Percentiles rank a stretch among this genome's conserved stretches.
These are phyloP conservation scores for Cecropterus lyciades DNA, from an alignment of 1,140 invertebrate genomes.

Conservation along the genomic window DNA sequence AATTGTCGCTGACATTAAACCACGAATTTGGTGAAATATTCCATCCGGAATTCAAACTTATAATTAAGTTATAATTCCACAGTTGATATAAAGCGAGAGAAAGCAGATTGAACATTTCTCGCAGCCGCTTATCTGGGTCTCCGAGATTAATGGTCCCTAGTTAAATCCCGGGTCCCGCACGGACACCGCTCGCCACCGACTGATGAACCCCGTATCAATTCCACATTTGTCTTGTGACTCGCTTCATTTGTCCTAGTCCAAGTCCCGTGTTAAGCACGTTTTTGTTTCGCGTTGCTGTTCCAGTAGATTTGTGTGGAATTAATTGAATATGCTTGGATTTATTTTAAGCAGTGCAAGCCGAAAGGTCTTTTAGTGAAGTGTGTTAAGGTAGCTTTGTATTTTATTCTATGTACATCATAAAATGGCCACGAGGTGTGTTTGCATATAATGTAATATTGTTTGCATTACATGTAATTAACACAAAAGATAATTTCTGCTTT, in stretches of 20 bases:
- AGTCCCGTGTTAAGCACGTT: conserved; percentile 8
- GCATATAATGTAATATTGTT: too few relatives aligned
- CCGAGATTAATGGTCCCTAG: conserved; percentile 61
- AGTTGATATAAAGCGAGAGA: conserved; percentile 16
- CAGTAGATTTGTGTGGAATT: background rate
- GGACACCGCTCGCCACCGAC: conserved; percentile 39
- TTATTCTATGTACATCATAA: too few relatives aligned
- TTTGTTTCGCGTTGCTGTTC: background rate
- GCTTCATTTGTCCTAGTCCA: conserved; percentile 35
- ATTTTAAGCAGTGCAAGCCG: background rate
- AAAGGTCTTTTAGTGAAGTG: too few relatives aligned
- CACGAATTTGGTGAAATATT: background rate
- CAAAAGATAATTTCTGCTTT: too few relatives aligned
- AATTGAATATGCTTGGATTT: background rate
- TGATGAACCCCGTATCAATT: conserved; percentile 47
- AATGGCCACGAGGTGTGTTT: too few relatives aligned
- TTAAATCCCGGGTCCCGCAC: conserved; percentile 48
- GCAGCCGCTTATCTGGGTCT: conserved; percentile 54
- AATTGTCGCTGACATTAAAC: background rate
- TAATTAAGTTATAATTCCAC: background rate
- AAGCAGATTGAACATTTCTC: conserved; percentile 33
- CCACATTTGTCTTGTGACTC: conserved; percentile 44
- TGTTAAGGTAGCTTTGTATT: too few relatives aligned
- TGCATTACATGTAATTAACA: too few relatives aligned
- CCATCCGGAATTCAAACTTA: conserved; percentile 1